phyloP scores from a whole-genome alignment of 2,113 vertebrate genomes.

The Lamprotornis superbus region DNA sequence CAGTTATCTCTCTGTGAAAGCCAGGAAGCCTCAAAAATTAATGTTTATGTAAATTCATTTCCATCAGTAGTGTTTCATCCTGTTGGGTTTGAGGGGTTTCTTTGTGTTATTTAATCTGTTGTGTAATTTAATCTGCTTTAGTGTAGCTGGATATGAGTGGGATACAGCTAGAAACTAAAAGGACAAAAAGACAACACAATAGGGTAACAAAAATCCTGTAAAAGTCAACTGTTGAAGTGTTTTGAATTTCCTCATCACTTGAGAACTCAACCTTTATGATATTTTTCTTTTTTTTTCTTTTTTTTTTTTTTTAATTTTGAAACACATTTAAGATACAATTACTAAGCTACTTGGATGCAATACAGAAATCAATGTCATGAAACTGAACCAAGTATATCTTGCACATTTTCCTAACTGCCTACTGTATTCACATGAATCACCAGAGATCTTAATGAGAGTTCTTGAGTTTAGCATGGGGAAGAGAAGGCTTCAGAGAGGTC shows the following conservation, averaged over 20 bases:
- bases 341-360: background rate
- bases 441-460: background rate
- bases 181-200: background rate
- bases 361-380: background rate
- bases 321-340: background rate
- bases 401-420: background rate
- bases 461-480: background rate
- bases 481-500: background rate
- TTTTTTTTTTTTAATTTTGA: background rate
- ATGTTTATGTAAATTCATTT: background rate
- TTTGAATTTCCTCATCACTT: background rate
- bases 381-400: background rate
- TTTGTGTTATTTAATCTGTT: background rate
- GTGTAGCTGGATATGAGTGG: background rate
- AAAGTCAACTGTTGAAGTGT: background rate
- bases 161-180: background rate
- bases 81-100: background rate
- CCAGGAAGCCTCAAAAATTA: conserved; percentile 2
- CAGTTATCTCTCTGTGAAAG: background rate
- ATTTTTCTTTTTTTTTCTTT: background rate
- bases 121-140: background rate
- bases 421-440: background rate
- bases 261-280: background rate
- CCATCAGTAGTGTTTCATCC: background rate
- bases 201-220: background rate